phyloP scores from a whole-genome alignment of 2,888 invertebrate species.

The Arrhopalites spinosus region DNA sequence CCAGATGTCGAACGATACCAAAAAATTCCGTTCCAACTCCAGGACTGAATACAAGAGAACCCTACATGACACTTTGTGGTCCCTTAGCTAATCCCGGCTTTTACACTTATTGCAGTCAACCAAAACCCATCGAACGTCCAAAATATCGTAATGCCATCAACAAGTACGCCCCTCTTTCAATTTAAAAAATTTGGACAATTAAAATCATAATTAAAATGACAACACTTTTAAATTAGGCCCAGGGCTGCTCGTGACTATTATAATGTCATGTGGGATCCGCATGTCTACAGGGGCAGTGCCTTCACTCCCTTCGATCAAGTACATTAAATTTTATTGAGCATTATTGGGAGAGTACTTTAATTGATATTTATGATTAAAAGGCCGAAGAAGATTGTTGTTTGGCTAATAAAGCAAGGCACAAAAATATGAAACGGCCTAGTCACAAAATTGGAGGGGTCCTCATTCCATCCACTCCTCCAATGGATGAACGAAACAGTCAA shows the following conservation, averaged over 20 bases:
- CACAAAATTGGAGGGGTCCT: slow-evolving; percentile 6
- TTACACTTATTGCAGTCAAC: slow-evolving; percentile 34
- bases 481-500: background rate
- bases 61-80: slow-evolving; percentile 11
- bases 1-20: background rate
- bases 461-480: slow-evolving; percentile 30
- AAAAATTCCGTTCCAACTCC: background rate
- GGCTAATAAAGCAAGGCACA: no score
- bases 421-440: background rate
- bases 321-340: background rate
- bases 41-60: background rate
- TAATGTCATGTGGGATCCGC: slow-evolving; percentile 46
- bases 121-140: slow-evolving; percentile 31
- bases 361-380: background rate
- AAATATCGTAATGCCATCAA: slow-evolving; percentile 35
- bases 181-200: background rate
- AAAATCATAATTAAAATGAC: background rate
- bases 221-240: slow-evolving; percentile 20
- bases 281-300: slow-evolving; percentile 36
- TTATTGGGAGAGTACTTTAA: background rate
- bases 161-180: slow-evolving; percentile 3
- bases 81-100: background rate
- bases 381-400: background rate
- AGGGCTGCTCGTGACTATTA: slow-evolving; percentile 37
- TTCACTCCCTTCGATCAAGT: slow-evolving; percentile 14